These are phyloP conservation scores for Apostichopus japonicus DNA, from an alignment of 35 echinoderm and acorn worm species.

Conservation along the genomic window DNA sequence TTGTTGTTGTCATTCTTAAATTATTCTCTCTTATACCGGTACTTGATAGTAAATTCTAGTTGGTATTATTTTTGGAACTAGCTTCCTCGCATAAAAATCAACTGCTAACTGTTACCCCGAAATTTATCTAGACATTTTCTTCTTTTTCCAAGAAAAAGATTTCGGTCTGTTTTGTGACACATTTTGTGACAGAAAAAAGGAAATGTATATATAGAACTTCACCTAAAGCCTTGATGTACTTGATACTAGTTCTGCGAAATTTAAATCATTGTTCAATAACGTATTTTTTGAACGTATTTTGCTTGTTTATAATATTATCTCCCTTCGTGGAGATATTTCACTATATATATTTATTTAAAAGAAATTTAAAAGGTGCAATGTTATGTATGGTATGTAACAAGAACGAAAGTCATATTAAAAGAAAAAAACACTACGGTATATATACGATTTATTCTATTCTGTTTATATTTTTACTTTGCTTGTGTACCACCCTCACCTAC, in stretches of 20 bases:
- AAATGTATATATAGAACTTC: neutral
- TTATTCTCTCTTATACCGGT: neutral
- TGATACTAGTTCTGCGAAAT: conserved; percentile 14
- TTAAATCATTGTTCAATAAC: neutral
- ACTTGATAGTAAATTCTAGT: neutral
- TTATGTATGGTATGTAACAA: conserved; percentile 51
- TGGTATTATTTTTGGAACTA: neutral
- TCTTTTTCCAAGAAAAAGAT: neutral
- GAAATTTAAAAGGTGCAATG: conserved; percentile 52
- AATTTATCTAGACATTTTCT: neutral
- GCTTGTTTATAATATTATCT: conserved; percentile 34
- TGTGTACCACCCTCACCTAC: too few species aligned
- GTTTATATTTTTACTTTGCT: too few species aligned
- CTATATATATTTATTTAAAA: conserved; percentile 55
- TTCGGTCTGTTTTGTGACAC: too few species aligned
- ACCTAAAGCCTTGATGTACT: conserved; percentile 47
- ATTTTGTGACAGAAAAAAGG: neutral
- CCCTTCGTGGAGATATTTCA: conserved; percentile 44
- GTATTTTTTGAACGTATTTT: neutral
- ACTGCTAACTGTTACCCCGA: neutral
- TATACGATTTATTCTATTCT: too few species aligned
- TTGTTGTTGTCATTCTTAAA: neutral
- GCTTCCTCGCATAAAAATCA: neutral
- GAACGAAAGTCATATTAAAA: conserved; percentile 28
- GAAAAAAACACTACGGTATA: too few species aligned